Evolutionary conservation across 2,797 vertebrate genomes (phyloP), one percentile per base, ranked within the genome.

Genomic region (Scolopax rusticola): DNA sequence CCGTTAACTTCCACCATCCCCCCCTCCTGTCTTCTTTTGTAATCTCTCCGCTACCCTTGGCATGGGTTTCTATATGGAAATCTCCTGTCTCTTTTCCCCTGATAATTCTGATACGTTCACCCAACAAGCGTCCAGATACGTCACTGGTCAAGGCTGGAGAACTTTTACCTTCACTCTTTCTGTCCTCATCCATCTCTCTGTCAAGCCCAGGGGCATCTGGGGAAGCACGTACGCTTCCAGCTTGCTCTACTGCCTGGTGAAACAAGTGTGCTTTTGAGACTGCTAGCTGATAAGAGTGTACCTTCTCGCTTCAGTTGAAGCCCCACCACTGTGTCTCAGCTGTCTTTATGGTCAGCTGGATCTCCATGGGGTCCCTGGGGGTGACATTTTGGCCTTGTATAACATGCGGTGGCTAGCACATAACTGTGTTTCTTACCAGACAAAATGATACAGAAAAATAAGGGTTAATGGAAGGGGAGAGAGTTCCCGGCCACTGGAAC

Each of bases 91-190:
- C 36, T 83, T 89, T 78, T 32, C 36, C 47, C 1, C 0, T 38
- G 40, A 38, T 38, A 56, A 80, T 41, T 75, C 68, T 32, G 40
- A 67, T 40, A 6, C 7, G 12, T n/a, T 83, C 60, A 25, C 60
- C 10, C 76, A 64, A 12, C 78, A 60, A 87, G 63, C 2, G 21
- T 40, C 11, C 3, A 5, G 38, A 45, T 24, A 38, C 15, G 5
- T 94, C 94, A 89, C 82, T 1, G 19, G 56, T 91, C 91, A 95
- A 93, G 93, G 94, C 96, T 91, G 87, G 73, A 92, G 82, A 97
- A 86, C 76, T 79, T 94, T 80, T 45, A 77, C 93, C 93, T 94
- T 94, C 71, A 8, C 24, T 0, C 1, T 33, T 76, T 12, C 78
- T 89, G 71, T 53, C 45, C 69, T 91, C 76, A 57, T 89, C 68